Conservation (phyloP, 2,888 invertebrate genomes). For the Icerya purchasi region DNA sequence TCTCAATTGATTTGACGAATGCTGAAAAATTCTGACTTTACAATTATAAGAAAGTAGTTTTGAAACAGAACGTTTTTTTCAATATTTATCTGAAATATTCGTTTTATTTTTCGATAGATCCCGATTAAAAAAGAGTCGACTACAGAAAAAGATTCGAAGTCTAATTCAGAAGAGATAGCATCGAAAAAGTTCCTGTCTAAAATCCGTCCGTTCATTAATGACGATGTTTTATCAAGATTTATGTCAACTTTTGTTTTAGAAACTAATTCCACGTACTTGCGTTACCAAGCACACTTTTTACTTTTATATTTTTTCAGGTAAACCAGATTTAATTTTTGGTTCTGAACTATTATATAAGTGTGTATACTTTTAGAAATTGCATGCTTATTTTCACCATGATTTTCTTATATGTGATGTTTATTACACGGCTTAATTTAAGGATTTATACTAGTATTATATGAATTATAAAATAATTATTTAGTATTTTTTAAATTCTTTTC, state of each 20-base stretch:
- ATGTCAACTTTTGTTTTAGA: conserved; percentile 78
- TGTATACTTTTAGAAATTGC: too few relatives aligned
- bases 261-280: conserved; percentile 73
- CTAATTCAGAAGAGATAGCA: conserved; percentile 17
- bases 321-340: conserved; percentile 23
- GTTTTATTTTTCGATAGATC: too few relatives aligned
- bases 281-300: conserved; percentile 88
- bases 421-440: background rate
- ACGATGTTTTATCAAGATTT: conserved; percentile 37
- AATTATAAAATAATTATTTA: too few relatives aligned
- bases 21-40: too few relatives aligned
- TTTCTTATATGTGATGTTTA: background rate
- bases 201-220: conserved; percentile 18
- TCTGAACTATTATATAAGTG: too few relatives aligned
- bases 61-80: too few relatives aligned
- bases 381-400: too few relatives aligned
- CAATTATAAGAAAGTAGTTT: too few relatives aligned
- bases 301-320: conserved; percentile 66
- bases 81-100: too few relatives aligned
- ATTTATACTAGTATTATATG: background rate
- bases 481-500: conserved; percentile 10
- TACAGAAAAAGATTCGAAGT: conserved; percentile 8
- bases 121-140: too few relatives aligned
- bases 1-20: too few relatives aligned
- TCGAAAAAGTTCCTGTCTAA: conserved; percentile 20